These are phyloP conservation scores for Sphyrna mokarran DNA, from an alignment of 2,113 vertebrate genomes.

Conservation along the genomic window DNA sequence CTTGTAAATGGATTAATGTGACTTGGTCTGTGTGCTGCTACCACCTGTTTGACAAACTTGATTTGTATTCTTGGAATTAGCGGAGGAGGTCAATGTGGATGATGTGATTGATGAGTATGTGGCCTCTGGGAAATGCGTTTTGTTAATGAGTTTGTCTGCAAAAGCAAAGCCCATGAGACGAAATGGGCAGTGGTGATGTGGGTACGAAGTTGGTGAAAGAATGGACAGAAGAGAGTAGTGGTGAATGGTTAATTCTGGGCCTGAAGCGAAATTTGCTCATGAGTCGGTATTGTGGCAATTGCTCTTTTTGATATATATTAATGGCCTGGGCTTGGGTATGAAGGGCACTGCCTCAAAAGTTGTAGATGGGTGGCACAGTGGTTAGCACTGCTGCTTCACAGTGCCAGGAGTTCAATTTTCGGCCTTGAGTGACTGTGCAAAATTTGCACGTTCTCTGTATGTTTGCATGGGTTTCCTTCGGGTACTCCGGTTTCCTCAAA, in stretches of 20 bases:
- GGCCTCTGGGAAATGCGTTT: neutral
- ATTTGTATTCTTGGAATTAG: neutral
- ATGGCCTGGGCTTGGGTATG: neutral
- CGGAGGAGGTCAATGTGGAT: neutral
- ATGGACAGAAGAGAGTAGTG: neutral
- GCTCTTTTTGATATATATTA: neutral
- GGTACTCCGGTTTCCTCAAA: no score
- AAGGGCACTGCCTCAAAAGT: neutral
- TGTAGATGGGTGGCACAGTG: neutral
- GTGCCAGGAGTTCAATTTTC: no score
- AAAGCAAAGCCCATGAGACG: neutral
- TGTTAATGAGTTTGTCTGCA: neutral
- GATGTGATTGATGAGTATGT: neutral
- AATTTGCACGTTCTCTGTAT: no score
- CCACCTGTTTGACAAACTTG: neutral
- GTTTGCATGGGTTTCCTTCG: no score
- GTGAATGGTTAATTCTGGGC: neutral
- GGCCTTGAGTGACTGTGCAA: no score
- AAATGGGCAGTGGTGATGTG: neutral
- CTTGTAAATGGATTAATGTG: neutral
- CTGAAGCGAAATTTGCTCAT: neutral
- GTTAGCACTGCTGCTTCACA: no score
- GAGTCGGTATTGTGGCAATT: neutral
- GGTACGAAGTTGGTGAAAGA: neutral
- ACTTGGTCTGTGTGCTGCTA: neutral